Conservation (phyloP, 2,888 invertebrate genomes). For the Oscheius sp. region DNA sequence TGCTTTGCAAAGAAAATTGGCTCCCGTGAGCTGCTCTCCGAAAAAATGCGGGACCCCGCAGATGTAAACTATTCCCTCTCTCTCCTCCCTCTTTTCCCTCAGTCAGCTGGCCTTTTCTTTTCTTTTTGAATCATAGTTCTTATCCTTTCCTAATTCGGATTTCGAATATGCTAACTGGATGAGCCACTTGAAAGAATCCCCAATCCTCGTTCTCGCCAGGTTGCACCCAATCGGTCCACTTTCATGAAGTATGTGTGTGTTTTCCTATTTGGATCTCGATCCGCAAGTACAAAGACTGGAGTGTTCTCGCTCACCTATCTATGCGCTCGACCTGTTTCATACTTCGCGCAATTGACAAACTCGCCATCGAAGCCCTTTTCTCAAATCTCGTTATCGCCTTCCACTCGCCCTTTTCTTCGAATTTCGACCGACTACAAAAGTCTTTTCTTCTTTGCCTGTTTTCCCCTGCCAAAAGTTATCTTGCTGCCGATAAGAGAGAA, state of each 20-base stretch:
- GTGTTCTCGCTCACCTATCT: too few relatives aligned
- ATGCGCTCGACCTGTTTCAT: not conserved
- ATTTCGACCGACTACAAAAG: not conserved
- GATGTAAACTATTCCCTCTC: constrained; percentile 28
- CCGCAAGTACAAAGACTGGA: too few relatives aligned
- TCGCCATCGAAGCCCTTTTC: not conserved
- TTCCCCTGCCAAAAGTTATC: not conserved
- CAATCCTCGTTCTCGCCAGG: constrained; percentile 27
- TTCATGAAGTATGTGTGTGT: constrained; percentile 1
- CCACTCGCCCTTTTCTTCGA: constrained; percentile 12
- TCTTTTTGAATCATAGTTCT: too few relatives aligned
- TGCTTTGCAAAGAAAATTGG: constrained; percentile 24
- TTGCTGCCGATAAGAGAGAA: constrained; percentile 9
- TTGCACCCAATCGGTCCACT: constrained; percentile 27
- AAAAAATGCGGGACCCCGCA: constrained; percentile 15
- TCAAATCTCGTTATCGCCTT: constrained; percentile 21
- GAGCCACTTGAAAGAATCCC: too few relatives aligned
- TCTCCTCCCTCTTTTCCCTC: not conserved
- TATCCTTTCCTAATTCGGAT: too few relatives aligned
- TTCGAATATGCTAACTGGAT: too few relatives aligned
- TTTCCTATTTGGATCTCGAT: too few relatives aligned
- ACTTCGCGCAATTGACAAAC: not conserved
- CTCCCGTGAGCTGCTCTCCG: constrained; percentile 11
- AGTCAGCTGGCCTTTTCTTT: too few relatives aligned
- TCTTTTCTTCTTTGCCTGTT: not conserved